Percentiles rank a stretch among this genome's conserved stretches.
phyloP scores from a whole-genome alignment of 2,888 invertebrate genomes.

The Phengaris alcon region DNA sequence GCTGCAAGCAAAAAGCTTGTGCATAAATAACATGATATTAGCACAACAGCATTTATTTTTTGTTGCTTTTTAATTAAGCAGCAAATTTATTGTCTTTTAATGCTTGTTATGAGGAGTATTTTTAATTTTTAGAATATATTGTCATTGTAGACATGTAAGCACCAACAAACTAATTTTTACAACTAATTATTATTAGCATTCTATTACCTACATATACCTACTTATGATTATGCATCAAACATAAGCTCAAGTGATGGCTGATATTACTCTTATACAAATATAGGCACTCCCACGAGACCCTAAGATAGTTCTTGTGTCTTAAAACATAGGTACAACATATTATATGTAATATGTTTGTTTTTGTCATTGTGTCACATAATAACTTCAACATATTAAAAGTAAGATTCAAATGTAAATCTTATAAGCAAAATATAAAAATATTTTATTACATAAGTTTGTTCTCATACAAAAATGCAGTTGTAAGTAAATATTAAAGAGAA shows the following conservation, averaged over 20 bases:
- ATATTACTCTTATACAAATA: slow-evolving; percentile 14
- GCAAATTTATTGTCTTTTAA: slow-evolving; percentile 26
- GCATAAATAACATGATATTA: background rate
- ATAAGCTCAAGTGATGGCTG: slow-evolving; percentile 26
- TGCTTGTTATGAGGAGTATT: slow-evolving; percentile 17
- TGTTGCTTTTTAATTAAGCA: background rate
- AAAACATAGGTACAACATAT: background rate
- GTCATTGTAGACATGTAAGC: slow-evolving; percentile 9
- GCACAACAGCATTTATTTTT: too few relatives aligned
- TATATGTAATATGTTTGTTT: too few relatives aligned
- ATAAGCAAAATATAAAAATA: background rate
- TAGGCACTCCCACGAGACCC: slow-evolving; percentile 24
- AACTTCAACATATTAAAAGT: background rate
- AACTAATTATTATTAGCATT: slow-evolving; percentile 19
- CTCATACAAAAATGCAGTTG: background rate
- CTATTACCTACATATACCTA: slow-evolving; percentile 10
- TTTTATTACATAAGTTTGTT: background rate
- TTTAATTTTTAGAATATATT: slow-evolving; percentile 13
- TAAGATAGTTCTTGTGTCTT: slow-evolving; percentile 3
- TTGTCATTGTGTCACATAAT: background rate
- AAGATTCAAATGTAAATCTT: background rate
- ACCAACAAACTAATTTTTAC: slow-evolving; percentile 25
- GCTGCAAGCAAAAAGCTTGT: background rate
- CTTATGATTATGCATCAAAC: slow-evolving; percentile 16
- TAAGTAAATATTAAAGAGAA: background rate